Base-by-base conservation (phyloP, 64 coral and sea anemone species). In the Montipora foliosa region DNA sequence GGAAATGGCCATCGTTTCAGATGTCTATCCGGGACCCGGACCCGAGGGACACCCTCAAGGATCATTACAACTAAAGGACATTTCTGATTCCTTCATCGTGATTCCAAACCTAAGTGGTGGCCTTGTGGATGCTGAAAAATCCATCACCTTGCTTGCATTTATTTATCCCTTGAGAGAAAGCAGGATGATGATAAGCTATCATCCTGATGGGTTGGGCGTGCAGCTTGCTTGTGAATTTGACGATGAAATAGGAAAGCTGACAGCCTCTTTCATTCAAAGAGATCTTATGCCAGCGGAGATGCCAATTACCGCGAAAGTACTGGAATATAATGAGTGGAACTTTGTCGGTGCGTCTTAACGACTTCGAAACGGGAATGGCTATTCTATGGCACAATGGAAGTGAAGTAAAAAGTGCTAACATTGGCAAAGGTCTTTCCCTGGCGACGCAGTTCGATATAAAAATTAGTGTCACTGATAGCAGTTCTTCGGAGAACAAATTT, bases 311-410 rank as follows among this genome's bases (percentile, higher is more conserved):
- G 66, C 64, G 7, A 15, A 44, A 13, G 79, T 78, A 4, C 15
- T 95, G 44, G 48, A 79, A 6, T 24, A 46, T 5, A 95, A 87
- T 76, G 75, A 50, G 1, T 95, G 93, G 93, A 95, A 95, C 75
- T 95, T 78, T 60, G 83, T 95, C 5, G 93, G 88, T 3, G 81
- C 58, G 2, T 95, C 93, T 3, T 95, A 95, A 95, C 47, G 88
- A 95, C 17, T 76, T 85, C 60, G 51, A 86, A 2, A 78, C 93
- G 8, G 79, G 87, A 52, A 61, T 79, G 8, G 67, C 72, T 6
- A 80, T 80, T 45, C 55, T 95, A 22, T 95, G 88, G 87, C 93
- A 95, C 74, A 79, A 95, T 86, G 93, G 93, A 90, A 57, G 73
- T 17, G 88, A 72, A 44, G 93, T 95, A 0, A 22, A 70, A 86